Evolutionary conservation across 2,113 vertebrate species (phyloP), one percentile per base, ranked within the genome.

Genomic region (Myxocyprinus asiaticus): DNA sequence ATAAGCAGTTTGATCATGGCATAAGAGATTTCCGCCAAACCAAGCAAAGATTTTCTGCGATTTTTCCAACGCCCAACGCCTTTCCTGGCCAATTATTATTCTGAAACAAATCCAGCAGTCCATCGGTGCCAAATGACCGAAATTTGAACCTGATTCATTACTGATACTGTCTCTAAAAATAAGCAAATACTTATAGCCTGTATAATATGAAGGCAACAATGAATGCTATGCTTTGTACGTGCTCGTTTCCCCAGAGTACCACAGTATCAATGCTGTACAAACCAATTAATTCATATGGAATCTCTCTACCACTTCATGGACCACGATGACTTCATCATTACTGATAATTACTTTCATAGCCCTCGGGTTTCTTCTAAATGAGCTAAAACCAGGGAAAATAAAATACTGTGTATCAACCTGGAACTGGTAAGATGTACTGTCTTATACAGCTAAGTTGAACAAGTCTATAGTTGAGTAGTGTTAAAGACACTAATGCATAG

Each of bases 301-400:
- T 76, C 72, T 76, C 72, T 68, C 45, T 8, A 22, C 43, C 64
- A 81, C 47, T 81, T 76, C 76, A 61, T 69, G 72, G 62, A 78
- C 71, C 63, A 67, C 22, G 81, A 71, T 83, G 72, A 83, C 82
- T 79, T 83, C 72, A 83, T 80, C 82, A 80, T 83, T 80, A 67
- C 77, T 66, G 78, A 83, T 83, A 83, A 83, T 83, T 79, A 79
- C 72, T 83, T 76, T 83, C 67, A 17, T 77, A 70, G 77, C 82
- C 72, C 47, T 64, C 67, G 77, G 82, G 66, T 76, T 66, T 22
- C 22, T 70, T 67, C 53, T 15, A 9, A 48, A 74, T 66, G 55
- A 58, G 53, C 51, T 51, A 66, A 79, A 79, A 50, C 11, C 33
- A 51, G 43, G 62, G 58, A 51, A 59, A 44, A 51, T 8, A 17